Conservation (phyloP, 2,888 invertebrate species). For the Idaea straminata region DNA sequence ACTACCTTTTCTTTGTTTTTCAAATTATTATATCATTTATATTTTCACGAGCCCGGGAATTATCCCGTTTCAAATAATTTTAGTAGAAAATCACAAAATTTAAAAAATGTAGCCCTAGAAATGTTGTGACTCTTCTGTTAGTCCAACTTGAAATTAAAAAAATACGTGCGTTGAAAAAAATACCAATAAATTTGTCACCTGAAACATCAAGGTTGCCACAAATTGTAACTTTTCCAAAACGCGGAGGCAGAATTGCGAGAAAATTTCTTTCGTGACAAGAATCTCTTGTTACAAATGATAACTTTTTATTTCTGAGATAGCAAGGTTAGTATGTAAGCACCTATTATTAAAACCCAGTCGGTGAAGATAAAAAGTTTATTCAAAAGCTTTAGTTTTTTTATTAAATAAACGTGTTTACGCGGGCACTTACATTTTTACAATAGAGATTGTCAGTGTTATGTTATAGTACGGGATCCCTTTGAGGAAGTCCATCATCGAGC, state of each 20-base stretch:
- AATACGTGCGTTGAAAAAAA: neutral
- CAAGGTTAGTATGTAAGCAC: neutral
- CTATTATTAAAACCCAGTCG: neutral
- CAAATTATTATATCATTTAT: too few species aligned
- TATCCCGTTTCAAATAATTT: too few species aligned
- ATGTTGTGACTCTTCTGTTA: too few species aligned
- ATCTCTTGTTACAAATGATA: neutral
- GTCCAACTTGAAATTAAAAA: too few species aligned
- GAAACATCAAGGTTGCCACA: neutral
- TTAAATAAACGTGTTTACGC: neutral
- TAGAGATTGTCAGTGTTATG: too few species aligned
- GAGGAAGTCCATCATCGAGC: too few species aligned
- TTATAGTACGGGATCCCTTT: too few species aligned
- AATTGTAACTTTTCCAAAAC: neutral
- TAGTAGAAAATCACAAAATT: too few species aligned
- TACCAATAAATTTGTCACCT: neutral
- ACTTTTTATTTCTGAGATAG: neutral
- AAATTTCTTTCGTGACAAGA: neutral
- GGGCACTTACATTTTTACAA: too few species aligned
- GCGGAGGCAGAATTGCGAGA: neutral
- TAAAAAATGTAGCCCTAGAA: too few species aligned
- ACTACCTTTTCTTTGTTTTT: too few species aligned
- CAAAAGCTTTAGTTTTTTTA: neutral
- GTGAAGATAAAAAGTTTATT: neutral
- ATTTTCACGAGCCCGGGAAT: too few species aligned